These are phyloP conservation scores for Lymantria dispar DNA, from an alignment of 2,888 invertebrate genomes.

Conservation along the genomic window DNA sequence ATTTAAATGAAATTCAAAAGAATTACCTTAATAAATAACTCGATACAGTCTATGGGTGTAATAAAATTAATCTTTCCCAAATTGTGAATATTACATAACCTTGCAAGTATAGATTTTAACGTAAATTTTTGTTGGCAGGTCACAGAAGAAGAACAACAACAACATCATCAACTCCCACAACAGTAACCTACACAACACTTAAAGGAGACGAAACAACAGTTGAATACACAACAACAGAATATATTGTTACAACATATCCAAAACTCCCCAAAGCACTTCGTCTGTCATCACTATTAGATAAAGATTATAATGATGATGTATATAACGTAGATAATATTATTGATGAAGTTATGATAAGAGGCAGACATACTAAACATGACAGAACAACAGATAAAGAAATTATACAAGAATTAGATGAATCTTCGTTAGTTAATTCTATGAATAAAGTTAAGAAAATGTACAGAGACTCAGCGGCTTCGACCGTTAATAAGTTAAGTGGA, in stretches of 20 bases:
- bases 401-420: slow-evolving; percentile 56
- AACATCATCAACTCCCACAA: slow-evolving; percentile 53
- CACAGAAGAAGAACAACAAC: slow-evolving; percentile 76
- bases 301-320: slow-evolving; percentile 61
- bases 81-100: too few relatives aligned
- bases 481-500: slow-evolving; percentile 68
- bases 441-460: slow-evolving; percentile 79
- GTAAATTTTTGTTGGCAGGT: slow-evolving; percentile 44
- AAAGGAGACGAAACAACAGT: slow-evolving; percentile 54
- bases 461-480: slow-evolving; percentile 69
- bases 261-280: slow-evolving; percentile 69
- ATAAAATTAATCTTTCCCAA: neutral
- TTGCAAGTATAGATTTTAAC: neutral
- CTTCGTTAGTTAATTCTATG: slow-evolving; percentile 55
- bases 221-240: slow-evolving; percentile 49
- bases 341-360: slow-evolving; percentile 50
- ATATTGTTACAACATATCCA: slow-evolving; percentile 52
- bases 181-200: slow-evolving; percentile 49
- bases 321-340: slow-evolving; percentile 64
- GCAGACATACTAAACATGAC: slow-evolving; percentile 52
- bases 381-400: slow-evolving; percentile 59
- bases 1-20: too few relatives aligned
- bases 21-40: too few relatives aligned
- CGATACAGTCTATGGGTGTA: neutral
- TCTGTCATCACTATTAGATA: slow-evolving; percentile 55